Base-by-base conservation (phyloP, 2,888 invertebrate genomes). In the Esperia sulphurella region DNA sequence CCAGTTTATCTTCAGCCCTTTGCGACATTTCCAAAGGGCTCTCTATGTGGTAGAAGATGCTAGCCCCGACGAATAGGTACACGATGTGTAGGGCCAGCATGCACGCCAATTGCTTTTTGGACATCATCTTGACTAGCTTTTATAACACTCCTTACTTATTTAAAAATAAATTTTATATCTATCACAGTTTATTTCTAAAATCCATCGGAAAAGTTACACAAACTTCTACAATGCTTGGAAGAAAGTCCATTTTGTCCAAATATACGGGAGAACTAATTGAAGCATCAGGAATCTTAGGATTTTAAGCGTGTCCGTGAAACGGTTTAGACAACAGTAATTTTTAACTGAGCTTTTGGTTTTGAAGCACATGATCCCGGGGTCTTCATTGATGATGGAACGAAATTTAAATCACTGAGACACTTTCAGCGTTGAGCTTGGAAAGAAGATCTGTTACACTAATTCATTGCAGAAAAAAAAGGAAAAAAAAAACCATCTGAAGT, bases 21-120 rank as follows among this genome's bases (percentile, higher is more conserved):
- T 91, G 88, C 53, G 91, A 83, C 44, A 91, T 79, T 81, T 96
- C 96, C 64, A 94, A 80, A 31, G 91, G 91, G 66, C 94, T 93
- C 84, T 97, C 96, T 62, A 96, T 94, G 69, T 93, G 92, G 83
- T 95, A 95, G 79, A 96, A 97, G 62, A 96, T 94, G 55, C 93
- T 93, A n/a, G 96, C 96, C 8, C 96, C 97, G 51, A 96, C 91
- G 64, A 96, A 84, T 58, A 96, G 83, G 73, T 96, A 96, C 51
- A 93, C 91, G 51, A 95, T 91, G 71, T 95, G 95, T 63, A 95
- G 91, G 61, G 94, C 91, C 61, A 95, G 89, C 83, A 95, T 90
- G 59, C 93, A 93, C 57, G 95, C 90, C 91, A 95, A 92, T 87
- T 95, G 94, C 91, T 93, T 94, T 75, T 94, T 94, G 77, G 95